Conservation (phyloP, 2,888 invertebrate species). For the Hemicrepidius hirtus region DNA sequence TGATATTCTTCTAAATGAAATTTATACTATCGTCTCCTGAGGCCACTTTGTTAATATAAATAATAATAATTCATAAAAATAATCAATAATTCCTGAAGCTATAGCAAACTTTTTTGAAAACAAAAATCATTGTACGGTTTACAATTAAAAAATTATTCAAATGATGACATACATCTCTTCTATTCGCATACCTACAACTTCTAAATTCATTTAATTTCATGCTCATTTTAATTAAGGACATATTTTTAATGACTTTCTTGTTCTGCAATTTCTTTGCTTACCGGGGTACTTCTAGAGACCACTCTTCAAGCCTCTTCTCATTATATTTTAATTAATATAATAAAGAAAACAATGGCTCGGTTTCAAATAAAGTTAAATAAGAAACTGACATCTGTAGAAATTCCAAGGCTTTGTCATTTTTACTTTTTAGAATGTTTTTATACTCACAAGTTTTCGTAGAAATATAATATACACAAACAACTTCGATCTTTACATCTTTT, state of each 20-base stretch:
- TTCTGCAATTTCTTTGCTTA: neutral
- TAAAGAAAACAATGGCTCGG: neutral
- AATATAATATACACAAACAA: neutral
- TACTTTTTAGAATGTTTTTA: neutral
- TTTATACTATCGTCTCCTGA: too few species aligned
- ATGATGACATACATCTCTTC: too few species aligned
- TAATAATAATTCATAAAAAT: too few species aligned
- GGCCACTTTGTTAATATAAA: too few species aligned
- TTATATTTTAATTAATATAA: slow-evolving; percentile 20
- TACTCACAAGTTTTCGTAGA: neutral
- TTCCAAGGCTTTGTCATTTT: too few species aligned
- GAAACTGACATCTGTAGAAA: too few species aligned
- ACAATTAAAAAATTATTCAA: too few species aligned
- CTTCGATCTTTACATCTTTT: neutral
- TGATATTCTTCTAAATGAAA: too few species aligned
- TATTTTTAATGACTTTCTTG: neutral
- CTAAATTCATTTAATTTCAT: neutral
- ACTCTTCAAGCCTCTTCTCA: neutral
- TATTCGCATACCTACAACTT: neutral
- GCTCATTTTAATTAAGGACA: slow-evolving; percentile 5
- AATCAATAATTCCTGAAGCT: too few species aligned
- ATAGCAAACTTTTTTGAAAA: too few species aligned
- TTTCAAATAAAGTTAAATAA: too few species aligned
- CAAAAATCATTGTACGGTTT: too few species aligned
- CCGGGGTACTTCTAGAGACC: neutral